Percentiles rank a stretch among this genome's conserved stretches.
Conservation (phyloP, 2,888 invertebrate genomes). For the Neoitamus cyanurus region DNA sequence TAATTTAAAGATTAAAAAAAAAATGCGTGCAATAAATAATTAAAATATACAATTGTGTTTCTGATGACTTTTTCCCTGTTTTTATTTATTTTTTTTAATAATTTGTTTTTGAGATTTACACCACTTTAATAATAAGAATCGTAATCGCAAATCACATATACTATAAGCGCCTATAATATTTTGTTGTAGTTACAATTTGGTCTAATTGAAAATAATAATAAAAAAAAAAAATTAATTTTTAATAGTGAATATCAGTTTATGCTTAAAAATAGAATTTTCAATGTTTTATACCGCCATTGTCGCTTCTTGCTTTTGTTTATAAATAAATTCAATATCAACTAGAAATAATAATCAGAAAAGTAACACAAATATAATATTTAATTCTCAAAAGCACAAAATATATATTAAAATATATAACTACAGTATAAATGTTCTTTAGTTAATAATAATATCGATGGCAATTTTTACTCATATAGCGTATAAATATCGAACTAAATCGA, state of each 20-base stretch:
- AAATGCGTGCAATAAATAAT: background rate
- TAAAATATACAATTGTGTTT: background rate
- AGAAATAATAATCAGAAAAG: background rate
- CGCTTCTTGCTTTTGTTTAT: background rate
- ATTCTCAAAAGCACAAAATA: background rate
- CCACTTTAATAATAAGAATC: background rate
- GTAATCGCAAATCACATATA: background rate
- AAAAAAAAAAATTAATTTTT: background rate
- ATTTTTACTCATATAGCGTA: background rate
- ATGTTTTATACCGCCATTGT: too few relatives aligned
- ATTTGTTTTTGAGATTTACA: background rate
- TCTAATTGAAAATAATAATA: background rate
- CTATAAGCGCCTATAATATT: background rate
- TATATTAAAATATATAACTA: slow-evolving; percentile 5
- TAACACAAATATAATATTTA: slow-evolving; percentile 1
- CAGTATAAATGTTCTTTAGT: background rate
- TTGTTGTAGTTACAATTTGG: background rate
- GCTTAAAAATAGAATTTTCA: background rate
- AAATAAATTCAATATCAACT: slow-evolving; percentile 1
- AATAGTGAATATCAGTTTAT: background rate
- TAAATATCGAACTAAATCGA: background rate
- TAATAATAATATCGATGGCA: slow-evolving; percentile 1
- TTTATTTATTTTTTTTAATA: background rate
- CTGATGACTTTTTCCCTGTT: background rate
- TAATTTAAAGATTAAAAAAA: background rate